Percentiles rank a stretch among this genome's conserved stretches.
These are phyloP conservation scores for Lordiphosa collinella DNA, from an alignment of 1,140 invertebrate genomes.

Conservation along the genomic window DNA sequence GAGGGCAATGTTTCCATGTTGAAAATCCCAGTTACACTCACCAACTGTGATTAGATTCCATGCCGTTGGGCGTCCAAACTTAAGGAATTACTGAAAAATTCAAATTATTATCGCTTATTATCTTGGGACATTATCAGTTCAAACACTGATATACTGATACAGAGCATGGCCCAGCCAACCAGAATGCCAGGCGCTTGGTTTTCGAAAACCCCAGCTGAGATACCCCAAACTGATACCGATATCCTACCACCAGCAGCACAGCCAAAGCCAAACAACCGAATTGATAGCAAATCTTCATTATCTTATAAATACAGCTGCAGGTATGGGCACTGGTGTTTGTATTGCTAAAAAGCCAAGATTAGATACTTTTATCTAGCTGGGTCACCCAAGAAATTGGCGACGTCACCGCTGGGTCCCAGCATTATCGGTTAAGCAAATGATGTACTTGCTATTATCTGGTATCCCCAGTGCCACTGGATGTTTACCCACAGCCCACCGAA, in stretches of 20 bases:
- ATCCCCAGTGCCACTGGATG: conserved; percentile 1
- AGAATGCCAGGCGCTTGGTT: conserved; percentile 16
- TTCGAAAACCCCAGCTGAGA: conserved; percentile 20
- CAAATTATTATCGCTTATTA: conserved; percentile 80
- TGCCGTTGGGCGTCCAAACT: conserved; percentile 67
- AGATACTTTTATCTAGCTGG: conserved; percentile 80
- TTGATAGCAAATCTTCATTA: conserved; percentile 80
- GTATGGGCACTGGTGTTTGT: conserved; percentile 37
- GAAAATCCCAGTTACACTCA: conserved; percentile 79
- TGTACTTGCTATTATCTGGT: conserved; percentile 10
- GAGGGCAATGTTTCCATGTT: conserved; percentile 70
- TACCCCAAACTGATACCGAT: conserved; percentile 68
- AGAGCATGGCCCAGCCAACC: conserved; percentile 25
- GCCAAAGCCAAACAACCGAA: conserved; percentile 32
- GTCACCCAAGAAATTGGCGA: conserved; percentile 71
- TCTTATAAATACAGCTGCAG: conserved; percentile 72
- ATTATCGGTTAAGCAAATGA: conserved; percentile 68
- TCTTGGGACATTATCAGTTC: conserved; percentile 80
- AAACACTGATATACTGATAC: conserved; percentile 79
- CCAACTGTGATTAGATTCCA: conserved; percentile 78
- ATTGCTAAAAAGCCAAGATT: conserved; percentile 78
- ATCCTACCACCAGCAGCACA: conserved; percentile 40
- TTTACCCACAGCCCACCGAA: conserved; percentile 9
- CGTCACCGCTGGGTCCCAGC: conserved; percentile 44
- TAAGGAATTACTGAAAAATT: conserved; percentile 79